A percentile compares a stretch with the other conserved stretches of the same genome.
These are phyloP conservation scores for Drosophila subsilvestris DNA, from an alignment of 2,888 invertebrate species.

Conservation along the genomic window DNA sequence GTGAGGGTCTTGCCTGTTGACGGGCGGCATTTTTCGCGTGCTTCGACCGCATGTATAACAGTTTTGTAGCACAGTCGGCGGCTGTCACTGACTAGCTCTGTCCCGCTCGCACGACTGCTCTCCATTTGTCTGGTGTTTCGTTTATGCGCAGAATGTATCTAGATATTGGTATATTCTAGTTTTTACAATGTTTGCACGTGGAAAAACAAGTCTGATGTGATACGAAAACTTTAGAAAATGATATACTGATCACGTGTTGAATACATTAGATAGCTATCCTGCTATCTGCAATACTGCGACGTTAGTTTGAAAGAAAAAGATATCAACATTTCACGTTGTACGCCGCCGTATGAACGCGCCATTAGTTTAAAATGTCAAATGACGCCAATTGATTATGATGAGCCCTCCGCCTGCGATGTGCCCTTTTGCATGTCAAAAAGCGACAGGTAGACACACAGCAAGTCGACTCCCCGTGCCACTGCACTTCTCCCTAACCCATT, in stretches of 20 bases:
- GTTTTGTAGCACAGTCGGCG: constrained; percentile 55
- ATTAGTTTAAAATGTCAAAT: constrained; percentile 76
- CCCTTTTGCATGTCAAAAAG: constrained; percentile 72
- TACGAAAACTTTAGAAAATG: too few species aligned
- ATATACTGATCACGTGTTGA: too few species aligned
- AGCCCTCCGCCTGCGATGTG: constrained; percentile 59
- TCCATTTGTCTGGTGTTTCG: constrained; percentile 38
- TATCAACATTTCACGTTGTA: background rate
- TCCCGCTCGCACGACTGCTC: constrained; percentile 28
- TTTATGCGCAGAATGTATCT: constrained; percentile 32
- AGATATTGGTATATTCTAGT: constrained; percentile 15
- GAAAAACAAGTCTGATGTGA: background rate
- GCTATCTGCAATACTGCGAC: background rate
- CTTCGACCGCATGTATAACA: constrained; percentile 49
- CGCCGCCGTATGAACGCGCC: constrained; percentile 20
- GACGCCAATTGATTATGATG: constrained; percentile 80
- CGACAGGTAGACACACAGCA: constrained; percentile 70
- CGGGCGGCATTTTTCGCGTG: constrained; percentile 62
- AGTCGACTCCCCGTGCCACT: constrained; percentile 17
- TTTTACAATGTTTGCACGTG: background rate
- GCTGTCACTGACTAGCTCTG: constrained; percentile 54
- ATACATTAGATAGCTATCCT: background rate
- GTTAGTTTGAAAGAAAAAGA: background rate
- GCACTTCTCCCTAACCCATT: background rate
- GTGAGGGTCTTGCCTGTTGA: constrained; percentile 41